A percentile compares a stretch with the other conserved stretches of the same genome.
Evolutionary conservation across 2,797 vertebrate species (phyloP).

Genomic region (Zenarchopterus dispar): DNA sequence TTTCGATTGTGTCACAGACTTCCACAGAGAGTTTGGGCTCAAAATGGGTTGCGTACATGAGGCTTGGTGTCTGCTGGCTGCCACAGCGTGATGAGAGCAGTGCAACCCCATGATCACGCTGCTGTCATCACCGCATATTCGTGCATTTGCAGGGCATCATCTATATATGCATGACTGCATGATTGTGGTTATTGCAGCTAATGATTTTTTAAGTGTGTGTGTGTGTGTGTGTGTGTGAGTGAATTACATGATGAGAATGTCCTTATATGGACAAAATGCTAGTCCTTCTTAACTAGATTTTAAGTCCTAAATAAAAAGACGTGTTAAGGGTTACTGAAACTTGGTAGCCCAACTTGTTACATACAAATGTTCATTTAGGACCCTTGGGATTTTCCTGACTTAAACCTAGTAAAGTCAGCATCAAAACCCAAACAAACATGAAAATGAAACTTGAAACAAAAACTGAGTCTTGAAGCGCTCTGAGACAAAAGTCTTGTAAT

Average conservation of each 20-base stretch:
- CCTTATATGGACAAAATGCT: neutral
- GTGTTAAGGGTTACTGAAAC: neutral
- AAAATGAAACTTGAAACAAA: too few relatives aligned
- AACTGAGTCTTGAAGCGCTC: too few relatives aligned
- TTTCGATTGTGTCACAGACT: slow-evolving; percentile 17
- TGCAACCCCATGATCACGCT: slow-evolving; percentile 56
- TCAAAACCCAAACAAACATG: too few relatives aligned
- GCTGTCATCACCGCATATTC: slow-evolving; percentile 68
- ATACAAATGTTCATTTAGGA: neutral
- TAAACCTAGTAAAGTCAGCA: too few relatives aligned
- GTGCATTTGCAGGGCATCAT: slow-evolving; percentile 72
- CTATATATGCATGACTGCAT: slow-evolving; percentile 73
- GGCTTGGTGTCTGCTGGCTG: slow-evolving; percentile 72
- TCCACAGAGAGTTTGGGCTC: slow-evolving; percentile 31
- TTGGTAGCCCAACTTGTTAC: neutral
- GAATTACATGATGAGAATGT: neutral
- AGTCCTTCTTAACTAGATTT: neutral
- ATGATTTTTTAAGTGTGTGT: slow-evolving; percentile 41
- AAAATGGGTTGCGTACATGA: slow-evolving; percentile 61
- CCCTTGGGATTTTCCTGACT: too few relatives aligned
- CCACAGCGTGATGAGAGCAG: slow-evolving; percentile 69
- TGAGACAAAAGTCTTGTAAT: too few relatives aligned
- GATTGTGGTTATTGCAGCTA: slow-evolving; percentile 59
- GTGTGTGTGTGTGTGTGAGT: slow-evolving; percentile 7
- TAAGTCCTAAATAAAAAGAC: neutral